These are phyloP conservation scores for Arrhamphus sclerolepis DNA, from an alignment of 2,797 vertebrate species.

Conservation along the genomic window DNA sequence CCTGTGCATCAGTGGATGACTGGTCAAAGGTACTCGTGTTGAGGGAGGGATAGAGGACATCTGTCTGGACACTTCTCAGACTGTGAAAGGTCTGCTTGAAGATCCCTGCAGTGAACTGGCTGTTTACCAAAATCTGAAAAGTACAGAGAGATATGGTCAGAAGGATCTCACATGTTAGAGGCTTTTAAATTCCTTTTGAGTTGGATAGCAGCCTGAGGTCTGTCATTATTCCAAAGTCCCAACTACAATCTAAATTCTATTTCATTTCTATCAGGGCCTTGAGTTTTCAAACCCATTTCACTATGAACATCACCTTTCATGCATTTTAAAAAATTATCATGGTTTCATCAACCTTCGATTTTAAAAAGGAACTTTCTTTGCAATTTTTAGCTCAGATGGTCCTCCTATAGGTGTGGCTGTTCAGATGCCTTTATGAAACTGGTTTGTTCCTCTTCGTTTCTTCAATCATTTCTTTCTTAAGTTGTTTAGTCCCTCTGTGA, in stretches of 20 bases:
- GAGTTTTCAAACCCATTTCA: conserved; percentile 5
- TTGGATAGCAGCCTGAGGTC: conserved; percentile 33
- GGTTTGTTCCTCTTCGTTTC: too few relatives aligned
- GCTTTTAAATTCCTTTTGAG: conserved; percentile 32
- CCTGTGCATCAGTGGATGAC: conserved; percentile 58
- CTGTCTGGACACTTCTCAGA: conserved; percentile 82
- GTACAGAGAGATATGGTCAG: conserved; percentile 39
- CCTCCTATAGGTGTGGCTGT: too few relatives aligned
- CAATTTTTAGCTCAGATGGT: too few relatives aligned
- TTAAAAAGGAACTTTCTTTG: too few relatives aligned
- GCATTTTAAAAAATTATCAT: conserved; percentile 21
- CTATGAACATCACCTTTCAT: conserved; percentile 9
- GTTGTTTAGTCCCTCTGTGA: too few relatives aligned
- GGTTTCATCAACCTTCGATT: neutral
- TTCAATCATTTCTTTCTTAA: too few relatives aligned
- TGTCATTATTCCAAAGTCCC: conserved; percentile 41
- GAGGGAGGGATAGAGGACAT: conserved; percentile 94
- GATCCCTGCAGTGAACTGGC: conserved; percentile 90
- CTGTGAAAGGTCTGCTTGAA: conserved; percentile 92
- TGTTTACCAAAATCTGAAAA: conserved; percentile 91
- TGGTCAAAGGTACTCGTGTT: conserved; percentile 86
- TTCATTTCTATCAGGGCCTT: conserved; percentile 46
- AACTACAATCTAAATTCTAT: conserved; percentile 37
- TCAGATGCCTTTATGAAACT: too few relatives aligned
- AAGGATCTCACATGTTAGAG: conserved; percentile 40